Evolutionary conservation across 2,888 invertebrate species (phyloP).

Genomic region (Rhimphoctona megacephalus): DNA sequence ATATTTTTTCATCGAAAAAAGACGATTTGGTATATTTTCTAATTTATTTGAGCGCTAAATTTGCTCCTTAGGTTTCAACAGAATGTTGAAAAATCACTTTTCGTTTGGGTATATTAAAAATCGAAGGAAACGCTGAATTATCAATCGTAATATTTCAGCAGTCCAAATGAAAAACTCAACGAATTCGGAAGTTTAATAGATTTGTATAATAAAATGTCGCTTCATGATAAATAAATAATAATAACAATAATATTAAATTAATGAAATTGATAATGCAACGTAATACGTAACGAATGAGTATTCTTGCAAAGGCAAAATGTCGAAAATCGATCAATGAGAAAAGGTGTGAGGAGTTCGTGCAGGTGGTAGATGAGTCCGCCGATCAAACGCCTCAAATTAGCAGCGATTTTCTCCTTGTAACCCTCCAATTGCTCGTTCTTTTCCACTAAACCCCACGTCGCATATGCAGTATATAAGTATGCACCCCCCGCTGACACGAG

Average conservation of each 20-base stretch:
- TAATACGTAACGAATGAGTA: neutral
- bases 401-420: constrained; percentile 77
- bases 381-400: constrained; percentile 79
- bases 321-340: constrained; percentile 50
- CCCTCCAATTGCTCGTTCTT: constrained; percentile 51
- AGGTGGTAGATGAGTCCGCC: constrained; percentile 79
- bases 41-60: no score
- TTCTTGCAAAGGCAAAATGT: constrained; percentile 27
- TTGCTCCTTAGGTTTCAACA: no score
- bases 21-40: neutral
- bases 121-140: neutral
- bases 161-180: neutral
- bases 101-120: neutral
- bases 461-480: constrained; percentile 42
- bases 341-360: constrained; percentile 67
- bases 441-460: constrained; percentile 32
- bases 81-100: neutral
- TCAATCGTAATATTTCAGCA: neutral
- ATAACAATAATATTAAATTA: neutral
- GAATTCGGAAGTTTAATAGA: neutral
- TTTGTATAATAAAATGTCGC: neutral
- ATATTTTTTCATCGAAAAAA: neutral
- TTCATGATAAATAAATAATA: neutral
- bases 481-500: constrained; percentile 68
- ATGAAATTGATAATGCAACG: neutral